Percentiles rank a stretch among this genome's conserved stretches.
phyloP scores from a whole-genome alignment of 2,888 invertebrate species.

The Amphimallon solstitiale region DNA sequence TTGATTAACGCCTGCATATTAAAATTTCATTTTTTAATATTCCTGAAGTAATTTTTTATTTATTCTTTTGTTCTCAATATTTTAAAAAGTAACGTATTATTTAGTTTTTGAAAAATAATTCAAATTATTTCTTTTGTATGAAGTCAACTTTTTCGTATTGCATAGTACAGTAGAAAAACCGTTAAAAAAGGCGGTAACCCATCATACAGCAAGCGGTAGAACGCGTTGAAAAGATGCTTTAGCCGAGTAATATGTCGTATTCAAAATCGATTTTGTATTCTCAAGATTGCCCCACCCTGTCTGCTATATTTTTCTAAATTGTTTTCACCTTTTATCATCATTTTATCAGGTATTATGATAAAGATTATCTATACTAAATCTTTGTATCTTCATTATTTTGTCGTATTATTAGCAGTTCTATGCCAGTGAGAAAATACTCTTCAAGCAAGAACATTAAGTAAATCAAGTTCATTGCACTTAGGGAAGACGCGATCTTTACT shows the following conservation, averaged over 20 bases:
- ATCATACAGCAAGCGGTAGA: not conserved
- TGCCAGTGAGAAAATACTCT: not conserved
- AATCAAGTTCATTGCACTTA: conserved; percentile 34
- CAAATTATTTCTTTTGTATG: too few relatives aligned
- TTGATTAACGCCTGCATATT: not conserved
- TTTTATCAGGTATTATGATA: too few relatives aligned
- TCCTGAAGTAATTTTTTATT: too few relatives aligned
- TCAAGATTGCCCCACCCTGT: conserved; percentile 16
- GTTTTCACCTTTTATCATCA: not conserved
- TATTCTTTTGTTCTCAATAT: too few relatives aligned
- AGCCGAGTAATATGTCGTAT: not conserved
- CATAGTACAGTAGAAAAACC: conserved; percentile 43
- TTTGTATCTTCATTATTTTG: not conserved
- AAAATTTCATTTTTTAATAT: not conserved
- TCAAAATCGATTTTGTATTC: conserved; percentile 31
- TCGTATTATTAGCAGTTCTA: not conserved
- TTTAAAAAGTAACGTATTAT: too few relatives aligned
- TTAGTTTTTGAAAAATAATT: too few relatives aligned
- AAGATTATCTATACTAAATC: not conserved
- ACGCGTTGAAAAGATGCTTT: not conserved
- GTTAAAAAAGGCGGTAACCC: conserved; percentile 45
- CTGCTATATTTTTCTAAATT: not conserved
- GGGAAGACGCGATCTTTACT: conserved; percentile 1
- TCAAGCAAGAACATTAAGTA: conserved; percentile 36
- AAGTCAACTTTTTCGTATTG: conserved; percentile 29